These are phyloP conservation scores for Aphidius gifuensis DNA, from an alignment of 1,140 invertebrate species.

Conservation along the genomic window DNA sequence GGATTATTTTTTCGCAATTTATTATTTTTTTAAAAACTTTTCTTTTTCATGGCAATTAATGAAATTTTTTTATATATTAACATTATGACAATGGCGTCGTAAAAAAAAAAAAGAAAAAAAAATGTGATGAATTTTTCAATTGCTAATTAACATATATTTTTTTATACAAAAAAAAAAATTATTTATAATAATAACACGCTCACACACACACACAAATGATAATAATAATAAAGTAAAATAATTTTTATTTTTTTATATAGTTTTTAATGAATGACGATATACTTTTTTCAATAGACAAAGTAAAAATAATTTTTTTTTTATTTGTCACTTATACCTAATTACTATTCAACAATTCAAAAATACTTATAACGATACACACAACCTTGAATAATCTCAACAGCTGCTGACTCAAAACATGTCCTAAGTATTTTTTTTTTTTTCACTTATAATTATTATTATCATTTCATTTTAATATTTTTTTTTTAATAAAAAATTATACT, in stretches of 20 bases:
- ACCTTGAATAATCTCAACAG: slow-evolving; percentile 58
- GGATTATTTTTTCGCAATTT: too few relatives aligned
- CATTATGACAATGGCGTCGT: background rate
- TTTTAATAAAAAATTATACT: slow-evolving; percentile 1
- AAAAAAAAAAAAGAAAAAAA: background rate
- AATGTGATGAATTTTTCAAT: background rate
- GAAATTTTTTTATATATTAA: too few relatives aligned
- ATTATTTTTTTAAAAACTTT: background rate
- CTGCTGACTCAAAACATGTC: slow-evolving; percentile 48
- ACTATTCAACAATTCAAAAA: slow-evolving; percentile 56
- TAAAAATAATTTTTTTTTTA: slow-evolving; percentile 10
- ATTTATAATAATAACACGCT: background rate
- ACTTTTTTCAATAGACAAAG: background rate
- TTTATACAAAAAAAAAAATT: background rate
- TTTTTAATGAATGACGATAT: background rate
- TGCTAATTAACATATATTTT: background rate
- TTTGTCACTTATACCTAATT: slow-evolving; percentile 30
- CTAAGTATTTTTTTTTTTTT: slow-evolving; percentile 40
- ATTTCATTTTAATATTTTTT: slow-evolving; percentile 27
- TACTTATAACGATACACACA: slow-evolving; percentile 56
- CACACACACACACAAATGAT: background rate
- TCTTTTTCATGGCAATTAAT: too few relatives aligned
- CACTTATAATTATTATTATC: slow-evolving; percentile 43
- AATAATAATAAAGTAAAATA: background rate
- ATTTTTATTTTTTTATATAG: background rate